A percentile compares a stretch with the other conserved stretches of the same genome.
phyloP scores from a whole-genome alignment of 2,888 invertebrate genomes.

The Andrena minutula region DNA sequence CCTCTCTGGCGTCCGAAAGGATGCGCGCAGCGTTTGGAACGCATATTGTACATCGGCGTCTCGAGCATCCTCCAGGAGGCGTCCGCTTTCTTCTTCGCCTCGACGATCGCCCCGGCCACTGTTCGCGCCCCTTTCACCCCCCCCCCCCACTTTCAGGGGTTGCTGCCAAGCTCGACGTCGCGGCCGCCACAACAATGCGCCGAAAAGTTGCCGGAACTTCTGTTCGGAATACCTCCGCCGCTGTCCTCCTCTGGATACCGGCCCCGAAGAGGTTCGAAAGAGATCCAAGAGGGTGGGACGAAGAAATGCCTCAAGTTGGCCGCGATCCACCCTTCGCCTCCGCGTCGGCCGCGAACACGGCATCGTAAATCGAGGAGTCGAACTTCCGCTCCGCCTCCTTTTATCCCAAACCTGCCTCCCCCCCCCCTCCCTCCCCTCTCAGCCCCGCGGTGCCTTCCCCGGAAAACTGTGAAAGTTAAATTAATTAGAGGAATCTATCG shows the following conservation, averaged over 20 bases:
- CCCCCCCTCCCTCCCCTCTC: background rate
- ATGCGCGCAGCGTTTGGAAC: slow-evolving; percentile 49
- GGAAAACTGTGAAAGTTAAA: slow-evolving; percentile 60
- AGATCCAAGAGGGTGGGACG: slow-evolving; percentile 14
- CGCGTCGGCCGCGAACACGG: slow-evolving; percentile 38
- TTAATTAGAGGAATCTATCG: slow-evolving; percentile 59
- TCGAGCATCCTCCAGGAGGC: slow-evolving; percentile 40
- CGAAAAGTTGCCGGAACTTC: slow-evolving; percentile 78
- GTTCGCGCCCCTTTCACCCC: slow-evolving; percentile 8
- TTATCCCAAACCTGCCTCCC: slow-evolving; percentile 1
- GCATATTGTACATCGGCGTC: slow-evolving; percentile 71
- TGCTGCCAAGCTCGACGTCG: slow-evolving; percentile 77
- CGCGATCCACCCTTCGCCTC: slow-evolving; percentile 39
- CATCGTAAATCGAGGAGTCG: slow-evolving; percentile 56
- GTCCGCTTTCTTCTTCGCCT: slow-evolving; percentile 33
- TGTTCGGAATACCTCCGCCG: slow-evolving; percentile 55
- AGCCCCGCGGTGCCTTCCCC: background rate
- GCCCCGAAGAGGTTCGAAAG: slow-evolving; percentile 24
- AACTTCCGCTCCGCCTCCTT: slow-evolving; percentile 32
- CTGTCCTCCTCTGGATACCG: slow-evolving; percentile 26
- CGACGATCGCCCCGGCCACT: slow-evolving; percentile 20
- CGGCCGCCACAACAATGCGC: slow-evolving; percentile 80
- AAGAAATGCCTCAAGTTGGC: slow-evolving; percentile 54
- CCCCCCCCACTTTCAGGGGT: slow-evolving; percentile 36
- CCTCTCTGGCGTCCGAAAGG: slow-evolving; percentile 30